Percentiles rank a stretch among this genome's conserved stretches.
Evolutionary conservation across 1,140 invertebrate species (phyloP).

Genomic region (Rhagoletis zephyria): DNA sequence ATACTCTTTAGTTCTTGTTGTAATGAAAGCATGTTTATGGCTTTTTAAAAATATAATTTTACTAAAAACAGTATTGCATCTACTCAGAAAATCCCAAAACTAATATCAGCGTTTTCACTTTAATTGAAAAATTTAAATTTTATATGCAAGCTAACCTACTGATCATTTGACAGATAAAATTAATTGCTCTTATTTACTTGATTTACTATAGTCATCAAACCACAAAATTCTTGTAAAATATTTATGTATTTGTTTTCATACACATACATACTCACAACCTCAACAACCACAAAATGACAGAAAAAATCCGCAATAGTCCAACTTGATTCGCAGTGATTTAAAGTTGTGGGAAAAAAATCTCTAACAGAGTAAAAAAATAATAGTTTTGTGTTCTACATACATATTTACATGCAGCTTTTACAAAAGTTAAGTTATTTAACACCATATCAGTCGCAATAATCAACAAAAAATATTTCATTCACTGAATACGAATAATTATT

Average conservation of each 20-base stretch:
- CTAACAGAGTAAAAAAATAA: no score
- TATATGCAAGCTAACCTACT: neutral
- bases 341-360: neutral
- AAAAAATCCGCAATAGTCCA: neutral
- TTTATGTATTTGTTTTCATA: neutral
- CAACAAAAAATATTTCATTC: neutral
- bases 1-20: no score
- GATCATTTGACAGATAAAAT: neutral
- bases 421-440: conserved; percentile 27
- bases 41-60: no score
- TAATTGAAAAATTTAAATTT: neutral
- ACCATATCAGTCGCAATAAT: neutral
- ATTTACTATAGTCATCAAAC: conserved; percentile 23
- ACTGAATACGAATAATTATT: neutral
- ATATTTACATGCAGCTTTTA: neutral
- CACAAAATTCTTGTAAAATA: neutral
- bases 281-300: conserved; percentile 19
- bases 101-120: no score
- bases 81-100: no score
- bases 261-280: neutral
- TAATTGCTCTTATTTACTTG: neutral
- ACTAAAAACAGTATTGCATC: no score
- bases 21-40: no score
- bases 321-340: neutral
- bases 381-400: no score